Evolutionary conservation across 2,113 vertebrate genomes (phyloP).

Genomic region (Otis tarda): DNA sequence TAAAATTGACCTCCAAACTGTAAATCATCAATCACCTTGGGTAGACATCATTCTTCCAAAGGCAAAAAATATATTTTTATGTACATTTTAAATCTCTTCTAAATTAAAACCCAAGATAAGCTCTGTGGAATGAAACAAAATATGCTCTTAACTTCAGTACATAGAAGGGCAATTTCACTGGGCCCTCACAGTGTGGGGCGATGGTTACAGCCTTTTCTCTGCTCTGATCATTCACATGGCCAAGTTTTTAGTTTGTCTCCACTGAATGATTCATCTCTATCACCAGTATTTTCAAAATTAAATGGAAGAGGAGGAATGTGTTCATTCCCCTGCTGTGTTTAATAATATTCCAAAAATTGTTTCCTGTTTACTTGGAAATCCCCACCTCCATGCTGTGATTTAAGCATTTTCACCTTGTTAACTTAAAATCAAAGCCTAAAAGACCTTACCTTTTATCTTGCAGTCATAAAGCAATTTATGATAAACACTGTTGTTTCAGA

Average conservation of each 20-base stretch:
- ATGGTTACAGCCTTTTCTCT: background rate
- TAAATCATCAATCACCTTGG: background rate
- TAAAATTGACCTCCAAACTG: background rate
- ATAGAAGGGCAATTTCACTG: background rate
- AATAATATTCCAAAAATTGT: slow-evolving; percentile 43
- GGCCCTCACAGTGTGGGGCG: background rate
- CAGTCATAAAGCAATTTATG: slow-evolving; percentile 11
- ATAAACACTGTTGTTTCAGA: slow-evolving; percentile 10
- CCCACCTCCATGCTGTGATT: slow-evolving; percentile 22
- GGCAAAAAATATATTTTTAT: background rate
- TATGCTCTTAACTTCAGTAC: background rate
- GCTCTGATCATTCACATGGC: background rate
- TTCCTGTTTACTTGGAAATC: slow-evolving; percentile 58
- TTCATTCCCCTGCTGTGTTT: slow-evolving; percentile 36
- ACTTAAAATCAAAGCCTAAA: background rate
- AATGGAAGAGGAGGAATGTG: slow-evolving; percentile 47
- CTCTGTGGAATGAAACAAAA: background rate
- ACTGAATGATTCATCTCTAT: slow-evolving; percentile 44
- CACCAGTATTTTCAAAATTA: slow-evolving; percentile 55
- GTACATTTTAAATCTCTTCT: background rate
- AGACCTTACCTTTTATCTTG: slow-evolving; percentile 1
- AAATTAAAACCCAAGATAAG: background rate
- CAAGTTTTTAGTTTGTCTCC: slow-evolving; percentile 4
- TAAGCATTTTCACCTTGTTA: slow-evolving; percentile 2
- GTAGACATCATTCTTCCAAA: background rate